Evolutionary conservation across 2,113 vertebrate species (phyloP).

Genomic region (Lophura nycthemera): DNA sequence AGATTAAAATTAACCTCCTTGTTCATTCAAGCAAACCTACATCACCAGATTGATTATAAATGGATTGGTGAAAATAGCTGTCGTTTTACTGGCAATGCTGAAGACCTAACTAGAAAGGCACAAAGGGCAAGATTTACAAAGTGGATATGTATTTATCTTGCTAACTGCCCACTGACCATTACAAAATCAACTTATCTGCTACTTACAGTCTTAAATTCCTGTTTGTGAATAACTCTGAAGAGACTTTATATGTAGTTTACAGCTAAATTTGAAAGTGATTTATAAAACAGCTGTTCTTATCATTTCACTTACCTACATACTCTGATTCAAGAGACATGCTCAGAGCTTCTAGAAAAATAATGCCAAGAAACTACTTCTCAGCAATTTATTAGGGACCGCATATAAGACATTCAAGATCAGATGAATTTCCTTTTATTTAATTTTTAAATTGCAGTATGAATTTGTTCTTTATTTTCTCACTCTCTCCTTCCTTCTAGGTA

Average conservation of each 20-base stretch:
- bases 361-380: background rate
- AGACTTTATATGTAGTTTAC: background rate
- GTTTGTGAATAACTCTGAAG: background rate
- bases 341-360: background rate
- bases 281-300: background rate
- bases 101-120: background rate
- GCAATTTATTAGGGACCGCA: background rate
- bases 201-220: background rate
- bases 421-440: background rate
- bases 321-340: background rate
- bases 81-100: background rate
- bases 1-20: conserved; percentile 40
- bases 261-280: background rate
- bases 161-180: background rate
- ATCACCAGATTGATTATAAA: conserved; percentile 19
- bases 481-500: background rate
- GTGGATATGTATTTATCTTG: background rate
- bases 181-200: background rate
- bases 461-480: background rate
- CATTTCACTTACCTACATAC: background rate
- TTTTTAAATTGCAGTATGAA: background rate
- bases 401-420: background rate
- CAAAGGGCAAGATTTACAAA: background rate
- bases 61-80: conserved; percentile 6
- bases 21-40: conserved; percentile 11